Evolutionary conservation across 2,888 invertebrate genomes (phyloP), one percentile per base, ranked within the genome.

Genomic region (Tachina fera): DNA sequence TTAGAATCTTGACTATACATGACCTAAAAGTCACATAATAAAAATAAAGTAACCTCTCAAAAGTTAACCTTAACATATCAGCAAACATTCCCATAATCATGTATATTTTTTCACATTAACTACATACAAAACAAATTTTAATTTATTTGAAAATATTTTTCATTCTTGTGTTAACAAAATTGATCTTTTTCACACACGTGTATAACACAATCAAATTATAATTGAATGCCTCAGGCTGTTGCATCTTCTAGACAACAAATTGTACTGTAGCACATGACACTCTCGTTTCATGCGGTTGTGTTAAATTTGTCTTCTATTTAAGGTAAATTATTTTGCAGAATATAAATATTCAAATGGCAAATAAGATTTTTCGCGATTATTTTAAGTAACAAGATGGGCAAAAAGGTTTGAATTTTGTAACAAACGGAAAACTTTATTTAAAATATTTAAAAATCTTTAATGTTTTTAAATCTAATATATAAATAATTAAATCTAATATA

Each of bases 151-250:
- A 71, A 14, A 60, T 19, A 53, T 16, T 63, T 58, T 78, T 11
- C 39, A 61, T 61, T 58, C 39, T 53, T 61, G 5, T 68, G 13
- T 47, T 61, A n/a, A 79, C 10, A 77, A 91, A 91, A 90, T 91
- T 90, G 91, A 90, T 91, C 91, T 90, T 91, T 90, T 90, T 90
- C 91, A 90, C 91, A 90, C 91, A 31, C 43, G 31, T 31, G 31
- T 31, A 31, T 31, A 43, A 61, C 89, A 91, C 91, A 90, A 91
- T 90, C 90, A 91, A 91, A 90, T 90, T 72, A 89, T 91, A 90
- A 90, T 91, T 90, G 90, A 91, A 90, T 90, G 90, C 91, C 90
- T 84, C 87, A 88, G 91, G 90, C 89, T 88, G 76, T 77, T 70
- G 70, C 68, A 74, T 77, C 63, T 78, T 63, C 74, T 58, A 63